Conservation (phyloP, 2,113 vertebrate genomes). For the Phylloscopus trochiloides region DNA sequence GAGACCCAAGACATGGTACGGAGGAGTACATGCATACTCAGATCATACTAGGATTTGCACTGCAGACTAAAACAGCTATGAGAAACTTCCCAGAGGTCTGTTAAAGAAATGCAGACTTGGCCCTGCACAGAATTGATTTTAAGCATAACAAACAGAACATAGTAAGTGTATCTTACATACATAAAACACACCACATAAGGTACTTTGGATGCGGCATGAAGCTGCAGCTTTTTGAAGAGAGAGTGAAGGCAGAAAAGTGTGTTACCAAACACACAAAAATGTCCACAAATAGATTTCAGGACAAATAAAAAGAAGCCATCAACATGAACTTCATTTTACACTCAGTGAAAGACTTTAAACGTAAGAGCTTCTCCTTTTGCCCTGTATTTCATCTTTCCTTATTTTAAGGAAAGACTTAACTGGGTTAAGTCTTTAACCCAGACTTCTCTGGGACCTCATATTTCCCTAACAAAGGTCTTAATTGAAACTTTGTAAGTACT, state of each 20-base stretch:
- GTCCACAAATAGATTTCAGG: not conserved
- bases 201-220: not conserved
- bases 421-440: too few species aligned
- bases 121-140: not conserved
- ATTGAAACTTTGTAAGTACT: not conserved
- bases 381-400: not conserved
- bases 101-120: not conserved
- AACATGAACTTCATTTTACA: not conserved
- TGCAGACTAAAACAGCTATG: not conserved
- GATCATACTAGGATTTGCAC: not conserved
- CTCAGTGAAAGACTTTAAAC: not conserved
- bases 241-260: not conserved
- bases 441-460: not conserved
- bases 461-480: not conserved
- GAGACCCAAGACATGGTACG: fast-evolving
- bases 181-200: not conserved
- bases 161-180: not conserved
- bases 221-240: not conserved
- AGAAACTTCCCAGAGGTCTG: not conserved
- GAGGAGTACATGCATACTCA: not conserved
- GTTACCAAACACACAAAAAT: not conserved
- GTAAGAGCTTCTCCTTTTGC: not conserved
- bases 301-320: not conserved
- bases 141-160: not conserved
- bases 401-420: not conserved